Conservation (phyloP, 2,797 vertebrate species). For the Florisuga fusca region DNA sequence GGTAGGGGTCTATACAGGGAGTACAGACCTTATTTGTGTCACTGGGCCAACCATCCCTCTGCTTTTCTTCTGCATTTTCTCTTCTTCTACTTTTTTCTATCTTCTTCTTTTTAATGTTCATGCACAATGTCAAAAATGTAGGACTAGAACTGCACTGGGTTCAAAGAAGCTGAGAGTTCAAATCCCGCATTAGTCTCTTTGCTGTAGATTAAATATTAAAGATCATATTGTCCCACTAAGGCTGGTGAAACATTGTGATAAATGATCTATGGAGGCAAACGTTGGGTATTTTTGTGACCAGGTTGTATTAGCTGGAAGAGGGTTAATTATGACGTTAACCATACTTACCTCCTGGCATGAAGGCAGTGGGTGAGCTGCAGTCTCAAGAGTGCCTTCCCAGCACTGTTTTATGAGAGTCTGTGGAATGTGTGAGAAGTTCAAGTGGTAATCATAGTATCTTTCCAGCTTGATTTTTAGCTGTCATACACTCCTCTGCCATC, state of each 20-base stretch:
- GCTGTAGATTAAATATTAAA: background rate
- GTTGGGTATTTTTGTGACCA: background rate
- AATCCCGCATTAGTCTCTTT: background rate
- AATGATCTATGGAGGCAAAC: background rate
- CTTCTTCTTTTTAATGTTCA: background rate
- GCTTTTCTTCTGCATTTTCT: background rate
- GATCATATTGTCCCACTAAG: background rate
- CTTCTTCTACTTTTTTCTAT: rapidly evolving
- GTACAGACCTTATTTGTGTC: background rate
- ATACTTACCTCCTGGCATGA: background rate
- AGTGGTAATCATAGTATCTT: background rate
- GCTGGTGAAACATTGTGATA: background rate
- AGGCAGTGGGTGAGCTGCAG: background rate
- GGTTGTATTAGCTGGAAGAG: background rate
- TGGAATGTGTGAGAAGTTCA: background rate
- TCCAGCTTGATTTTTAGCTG: background rate
- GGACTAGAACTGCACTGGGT: background rate
- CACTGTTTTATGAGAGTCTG: background rate
- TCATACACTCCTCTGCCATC: background rate
- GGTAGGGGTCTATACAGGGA: background rate
- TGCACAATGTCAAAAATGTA: background rate
- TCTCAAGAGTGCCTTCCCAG: background rate
- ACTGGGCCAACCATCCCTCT: background rate
- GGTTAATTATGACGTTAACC: background rate
- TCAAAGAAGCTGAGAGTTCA: background rate